These are phyloP conservation scores for Pseudopodoces humilis DNA, from an alignment of 2,113 vertebrate species.

Conservation along the genomic window DNA sequence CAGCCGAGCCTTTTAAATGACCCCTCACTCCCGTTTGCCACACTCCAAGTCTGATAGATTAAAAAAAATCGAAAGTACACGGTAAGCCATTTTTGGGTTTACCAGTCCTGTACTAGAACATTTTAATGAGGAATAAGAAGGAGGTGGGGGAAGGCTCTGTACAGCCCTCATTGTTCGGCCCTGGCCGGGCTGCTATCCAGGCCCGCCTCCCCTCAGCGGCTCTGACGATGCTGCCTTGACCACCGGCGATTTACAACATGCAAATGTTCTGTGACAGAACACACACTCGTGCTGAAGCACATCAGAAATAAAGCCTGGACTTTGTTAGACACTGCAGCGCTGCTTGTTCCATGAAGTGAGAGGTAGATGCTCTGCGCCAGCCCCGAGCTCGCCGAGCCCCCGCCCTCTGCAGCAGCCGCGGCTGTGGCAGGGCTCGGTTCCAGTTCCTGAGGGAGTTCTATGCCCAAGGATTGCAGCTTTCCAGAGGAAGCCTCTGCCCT, in stretches of 20 bases:
- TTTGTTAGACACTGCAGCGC: background rate
- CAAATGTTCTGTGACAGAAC: background rate
- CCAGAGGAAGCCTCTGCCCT: background rate
- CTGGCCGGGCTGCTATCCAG: no score
- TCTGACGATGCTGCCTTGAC: no score
- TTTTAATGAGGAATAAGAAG: background rate
- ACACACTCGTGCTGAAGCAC: background rate
- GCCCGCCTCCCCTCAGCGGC: background rate
- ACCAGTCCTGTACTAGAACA: background rate
- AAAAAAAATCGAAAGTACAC: background rate
- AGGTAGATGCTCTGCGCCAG: no score
- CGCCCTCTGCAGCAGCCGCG: no score
- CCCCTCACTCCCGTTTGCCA: background rate
- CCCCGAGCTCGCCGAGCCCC: no score
- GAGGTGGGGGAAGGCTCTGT: background rate
- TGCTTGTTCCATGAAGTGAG: background rate
- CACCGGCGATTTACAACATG: background rate
- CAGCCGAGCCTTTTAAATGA: background rate
- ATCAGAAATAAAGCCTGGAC: background rate
- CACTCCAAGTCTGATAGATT: background rate
- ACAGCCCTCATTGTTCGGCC: background rate
- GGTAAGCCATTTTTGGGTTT: background rate
- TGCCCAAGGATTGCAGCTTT: fast-evolving
- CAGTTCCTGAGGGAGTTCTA: background rate
- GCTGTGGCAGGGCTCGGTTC: background rate